Percentiles rank a stretch among this genome's conserved stretches.
Evolutionary conservation across 2,797 vertebrate genomes (phyloP).

Genomic region (Cichlasoma orientale): DNA sequence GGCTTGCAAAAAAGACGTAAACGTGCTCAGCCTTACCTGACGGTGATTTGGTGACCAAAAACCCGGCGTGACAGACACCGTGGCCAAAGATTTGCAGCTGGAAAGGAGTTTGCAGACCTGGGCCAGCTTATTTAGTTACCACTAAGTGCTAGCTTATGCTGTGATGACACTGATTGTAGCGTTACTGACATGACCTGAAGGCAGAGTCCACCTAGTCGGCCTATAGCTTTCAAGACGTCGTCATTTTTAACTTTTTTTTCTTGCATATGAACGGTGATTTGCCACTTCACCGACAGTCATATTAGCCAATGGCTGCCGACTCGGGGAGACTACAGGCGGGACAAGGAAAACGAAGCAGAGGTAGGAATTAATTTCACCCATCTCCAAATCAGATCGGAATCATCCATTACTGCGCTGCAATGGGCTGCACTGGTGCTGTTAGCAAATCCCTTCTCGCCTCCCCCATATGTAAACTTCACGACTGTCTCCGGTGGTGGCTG

Average conservation of each 20-base stretch:
- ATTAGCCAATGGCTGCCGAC: slow-evolving; percentile 88
- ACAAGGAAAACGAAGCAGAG: slow-evolving; percentile 88
- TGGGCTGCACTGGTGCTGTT: slow-evolving; percentile 80
- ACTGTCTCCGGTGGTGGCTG: slow-evolving; percentile 78
- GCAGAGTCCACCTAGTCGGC: slow-evolving; percentile 69
- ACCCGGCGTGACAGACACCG: slow-evolving; percentile 81
- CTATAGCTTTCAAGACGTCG: slow-evolving; percentile 74
- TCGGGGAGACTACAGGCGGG: slow-evolving; percentile 88
- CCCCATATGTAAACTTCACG: slow-evolving; percentile 79
- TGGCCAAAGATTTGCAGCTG: slow-evolving; percentile 70
- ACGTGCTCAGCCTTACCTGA: slow-evolving; percentile 51
- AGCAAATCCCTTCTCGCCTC: slow-evolving; percentile 70
- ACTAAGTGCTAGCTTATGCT: slow-evolving; percentile 41
- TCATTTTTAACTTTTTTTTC: slow-evolving; percentile 83
- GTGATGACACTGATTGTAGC: slow-evolving; percentile 38
- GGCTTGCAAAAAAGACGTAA: slow-evolving; percentile 22
- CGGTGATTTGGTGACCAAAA: slow-evolving; percentile 78
- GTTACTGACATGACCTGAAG: slow-evolving; percentile 71
- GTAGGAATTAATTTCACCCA: slow-evolving; percentile 84
- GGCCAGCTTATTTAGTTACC: slow-evolving; percentile 49
- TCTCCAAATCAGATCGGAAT: slow-evolving; percentile 81
- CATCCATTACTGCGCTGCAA: slow-evolving; percentile 81
- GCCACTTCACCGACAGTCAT: slow-evolving; percentile 85
- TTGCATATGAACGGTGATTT: slow-evolving; percentile 85
- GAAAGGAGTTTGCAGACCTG: slow-evolving; percentile 73